A percentile compares a stretch with the other conserved stretches of the same genome.
Conservation (phyloP, 2,113 vertebrate genomes). For the Trematocara stigmaticum region DNA sequence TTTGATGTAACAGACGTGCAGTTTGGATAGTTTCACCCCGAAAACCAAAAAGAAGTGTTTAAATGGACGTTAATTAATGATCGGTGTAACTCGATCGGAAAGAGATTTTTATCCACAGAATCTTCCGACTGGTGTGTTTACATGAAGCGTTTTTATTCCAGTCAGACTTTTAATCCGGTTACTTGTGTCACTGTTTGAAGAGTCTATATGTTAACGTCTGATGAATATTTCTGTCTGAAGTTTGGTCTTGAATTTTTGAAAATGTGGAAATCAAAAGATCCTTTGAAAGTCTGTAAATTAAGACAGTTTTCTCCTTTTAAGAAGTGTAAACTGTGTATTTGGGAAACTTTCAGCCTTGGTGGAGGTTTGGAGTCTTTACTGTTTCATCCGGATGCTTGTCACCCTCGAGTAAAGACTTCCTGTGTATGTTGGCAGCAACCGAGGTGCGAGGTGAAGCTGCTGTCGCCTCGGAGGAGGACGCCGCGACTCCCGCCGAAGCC, state of each 20-base stretch:
- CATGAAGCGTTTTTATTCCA: neutral
- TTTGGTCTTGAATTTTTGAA: neutral
- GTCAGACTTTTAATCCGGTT: neutral
- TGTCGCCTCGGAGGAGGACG: slow-evolving; percentile 16
- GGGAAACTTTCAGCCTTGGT: neutral
- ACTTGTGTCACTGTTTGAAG: neutral
- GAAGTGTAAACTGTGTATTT: neutral
- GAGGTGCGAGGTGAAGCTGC: slow-evolving; percentile 5
- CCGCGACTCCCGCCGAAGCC: slow-evolving; percentile 15
- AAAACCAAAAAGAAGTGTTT: neutral
- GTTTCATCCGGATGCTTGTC: neutral
- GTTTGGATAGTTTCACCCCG: neutral
- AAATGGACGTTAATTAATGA: neutral
- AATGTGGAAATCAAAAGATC: rapidly evolving
- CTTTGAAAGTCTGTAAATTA: neutral
- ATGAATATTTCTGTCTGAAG: rapidly evolving
- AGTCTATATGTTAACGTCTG: neutral
- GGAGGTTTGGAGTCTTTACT: neutral
- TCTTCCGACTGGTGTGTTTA: neutral
- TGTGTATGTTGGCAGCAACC: slow-evolving; percentile 1
- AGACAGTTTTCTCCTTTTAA: rapidly evolving
- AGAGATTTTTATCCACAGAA: rapidly evolving
- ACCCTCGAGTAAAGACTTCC: neutral
- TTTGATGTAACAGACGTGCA: neutral
- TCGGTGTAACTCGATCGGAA: neutral